Evolutionary conservation across 2,113 vertebrate genomes (phyloP).

Genomic region (Mobula hypostoma): DNA sequence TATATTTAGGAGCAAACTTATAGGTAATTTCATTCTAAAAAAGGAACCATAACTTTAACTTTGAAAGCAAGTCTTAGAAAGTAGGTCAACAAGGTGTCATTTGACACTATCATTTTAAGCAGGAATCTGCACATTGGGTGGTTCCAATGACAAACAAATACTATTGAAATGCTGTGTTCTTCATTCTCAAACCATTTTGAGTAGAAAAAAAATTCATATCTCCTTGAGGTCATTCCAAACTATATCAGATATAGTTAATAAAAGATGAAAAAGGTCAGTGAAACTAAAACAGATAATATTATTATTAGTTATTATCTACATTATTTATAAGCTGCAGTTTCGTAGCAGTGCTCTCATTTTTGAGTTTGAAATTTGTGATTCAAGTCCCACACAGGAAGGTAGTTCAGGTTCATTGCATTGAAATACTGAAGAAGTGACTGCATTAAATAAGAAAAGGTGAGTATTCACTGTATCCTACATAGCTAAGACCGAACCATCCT

Average conservation of each 20-base stretch:
- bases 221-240: neutral
- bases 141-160: slow-evolving; percentile 13
- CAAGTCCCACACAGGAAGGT: no score
- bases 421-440: no score
- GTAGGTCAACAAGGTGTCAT: slow-evolving; percentile 5
- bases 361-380: neutral
- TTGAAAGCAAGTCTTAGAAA: neutral
- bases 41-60: neutral
- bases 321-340: neutral
- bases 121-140: neutral
- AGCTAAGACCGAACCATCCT: no score
- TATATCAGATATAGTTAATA: neutral
- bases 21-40: neutral
- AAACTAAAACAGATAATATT: neutral
- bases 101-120: slow-evolving; percentile 9
- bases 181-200: slow-evolving; percentile 9
- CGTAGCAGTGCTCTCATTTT: neutral
- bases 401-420: no score
- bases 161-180: neutral
- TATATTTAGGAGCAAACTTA: neutral
- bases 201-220: neutral
- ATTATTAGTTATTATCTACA: neutral
- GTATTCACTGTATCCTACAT: no score
- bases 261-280: neutral
- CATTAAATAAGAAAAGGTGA: no score